Percentiles rank a stretch among this genome's conserved stretches.
Conservation (phyloP, 2,113 vertebrate genomes). For the Trematocara nigrifrons region DNA sequence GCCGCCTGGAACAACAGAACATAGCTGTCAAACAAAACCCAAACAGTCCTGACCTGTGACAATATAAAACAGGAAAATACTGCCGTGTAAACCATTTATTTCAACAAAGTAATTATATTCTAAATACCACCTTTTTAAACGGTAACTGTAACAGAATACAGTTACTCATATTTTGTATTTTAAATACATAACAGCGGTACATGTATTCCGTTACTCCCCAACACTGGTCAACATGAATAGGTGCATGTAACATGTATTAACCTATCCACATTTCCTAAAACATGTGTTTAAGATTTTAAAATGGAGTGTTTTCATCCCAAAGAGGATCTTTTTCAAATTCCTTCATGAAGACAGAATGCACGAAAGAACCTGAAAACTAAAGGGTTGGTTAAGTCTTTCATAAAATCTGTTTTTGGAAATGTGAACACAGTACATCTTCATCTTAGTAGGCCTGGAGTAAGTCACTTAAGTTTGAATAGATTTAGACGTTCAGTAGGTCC, state of each 20-base stretch:
- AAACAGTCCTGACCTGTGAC: no score
- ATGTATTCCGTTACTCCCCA: no score
- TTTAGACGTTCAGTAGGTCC: not conserved
- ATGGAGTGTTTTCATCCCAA: not conserved
- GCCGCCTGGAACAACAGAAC: no score
- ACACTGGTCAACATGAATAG: not conserved
- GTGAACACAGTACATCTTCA: not conserved
- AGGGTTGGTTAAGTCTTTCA: not conserved
- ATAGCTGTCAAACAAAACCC: no score
- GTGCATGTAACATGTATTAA: not conserved
- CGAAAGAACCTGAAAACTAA: not conserved
- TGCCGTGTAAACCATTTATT: no score
- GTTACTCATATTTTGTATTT: no score
- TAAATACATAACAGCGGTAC: no score
- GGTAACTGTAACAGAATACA: no score
- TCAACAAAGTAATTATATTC: no score
- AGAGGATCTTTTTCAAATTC: not conserved
- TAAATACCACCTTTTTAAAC: no score
- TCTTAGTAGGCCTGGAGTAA: rapidly evolving
- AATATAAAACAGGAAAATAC: no score
- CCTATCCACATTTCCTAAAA: not conserved
- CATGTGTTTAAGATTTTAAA: not conserved
- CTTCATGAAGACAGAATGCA: not conserved
- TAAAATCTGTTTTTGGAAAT: not conserved
- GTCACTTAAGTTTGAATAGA: not conserved